Base-by-base conservation (phyloP, 2,113 vertebrate genomes). In the Apteryx owenii region DNA sequence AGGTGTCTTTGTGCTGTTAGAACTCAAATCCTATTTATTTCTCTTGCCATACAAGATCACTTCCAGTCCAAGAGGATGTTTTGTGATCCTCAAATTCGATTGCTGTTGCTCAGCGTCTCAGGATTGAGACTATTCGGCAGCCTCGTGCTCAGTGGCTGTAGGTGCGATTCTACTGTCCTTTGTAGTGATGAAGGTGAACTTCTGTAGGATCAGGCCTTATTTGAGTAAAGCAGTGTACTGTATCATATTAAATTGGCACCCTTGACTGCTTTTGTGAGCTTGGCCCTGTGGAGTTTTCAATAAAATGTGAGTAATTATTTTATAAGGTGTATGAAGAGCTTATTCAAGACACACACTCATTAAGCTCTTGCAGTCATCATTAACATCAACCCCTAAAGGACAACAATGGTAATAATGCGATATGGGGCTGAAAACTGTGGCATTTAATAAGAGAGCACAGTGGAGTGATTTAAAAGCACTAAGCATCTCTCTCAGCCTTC, bases 231-330 rank as follows among this genome's bases (percentile, higher is more conserved):
- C 85, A 75, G 51, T 40, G 64, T 88, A 91, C 79, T 51, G 0
- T 75, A 40, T 68, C 91, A 0, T 75, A 94, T 94, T 94, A 96
- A 97, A 97, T 16, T 89, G 93, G 93, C 87, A 88, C 89, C 94
- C 61, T 89, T 82, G 84, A 82, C 91, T 95, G 96, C 89, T 90
- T 10, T 89, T 83, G 61, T 38, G 79, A 95, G 89, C 91, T 78
- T 75, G 85, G 93, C n/a, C 53, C 60, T 40, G 76, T 81, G 79
- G 72, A 95, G 40, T 86, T 96, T 91, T 90, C 96, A 90, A 72
- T 96, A 72, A 96, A 97, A 94, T 50, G 89, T 46, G 40, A 68
- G 88, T 84, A 90, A 95, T 97, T 97, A 94, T 97, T 95, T 93
- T 81, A 81, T 71, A 95, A 97, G 88, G 88, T 90, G 64, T 81